Base-by-base conservation (phyloP, 2,888 invertebrate species). In the Noctua janthina region DNA sequence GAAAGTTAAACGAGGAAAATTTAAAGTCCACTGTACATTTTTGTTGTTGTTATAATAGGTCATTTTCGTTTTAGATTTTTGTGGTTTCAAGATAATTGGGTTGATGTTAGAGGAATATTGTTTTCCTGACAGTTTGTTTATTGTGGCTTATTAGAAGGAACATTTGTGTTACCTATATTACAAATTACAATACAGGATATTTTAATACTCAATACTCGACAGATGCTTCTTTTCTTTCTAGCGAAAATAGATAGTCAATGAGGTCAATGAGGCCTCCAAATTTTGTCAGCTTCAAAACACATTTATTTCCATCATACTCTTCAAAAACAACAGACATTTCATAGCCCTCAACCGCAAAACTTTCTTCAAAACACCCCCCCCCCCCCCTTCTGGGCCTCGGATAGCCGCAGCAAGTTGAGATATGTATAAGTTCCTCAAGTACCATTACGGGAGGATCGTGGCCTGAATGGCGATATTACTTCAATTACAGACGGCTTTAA, bases 401-500 rank as follows among this genome's bases (percentile, higher is more conserved):
- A 75, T 82, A 83, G 81, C 78, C 77, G 46, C 79, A 79, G 76
- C n/a, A n/a, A 76, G 39, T 76, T 84, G 64, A 88, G 81, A 85
- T 90, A 84, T 85, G 81, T 79, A 80, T 81, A 84, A 82, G 82
- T 85, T 86, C 59, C 74, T 78, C 43, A 88, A 89, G 87, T 85
- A 83, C 87, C 82, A 82, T 89, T 90, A 87, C 64, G 81, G 81
- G 81, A 62, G 74, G 76, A 81, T 82, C 83, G 83, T 82, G 87
- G 71, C 3, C 78, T 70, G 87, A 87, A 90, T 85, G 85, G 77
- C 79, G 79, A 90, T 88, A 81, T 83, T 76, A 74, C 72, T 84
- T 82, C 84, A 85, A 89, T 90, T 90, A 86, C 82, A 85, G 74
- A 70, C 72, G 77, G 39, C 69, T 77, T 66, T 87, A 89, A 88